Conservation (phyloP, 2,888 invertebrate genomes). For the Rosalia funebris region DNA sequence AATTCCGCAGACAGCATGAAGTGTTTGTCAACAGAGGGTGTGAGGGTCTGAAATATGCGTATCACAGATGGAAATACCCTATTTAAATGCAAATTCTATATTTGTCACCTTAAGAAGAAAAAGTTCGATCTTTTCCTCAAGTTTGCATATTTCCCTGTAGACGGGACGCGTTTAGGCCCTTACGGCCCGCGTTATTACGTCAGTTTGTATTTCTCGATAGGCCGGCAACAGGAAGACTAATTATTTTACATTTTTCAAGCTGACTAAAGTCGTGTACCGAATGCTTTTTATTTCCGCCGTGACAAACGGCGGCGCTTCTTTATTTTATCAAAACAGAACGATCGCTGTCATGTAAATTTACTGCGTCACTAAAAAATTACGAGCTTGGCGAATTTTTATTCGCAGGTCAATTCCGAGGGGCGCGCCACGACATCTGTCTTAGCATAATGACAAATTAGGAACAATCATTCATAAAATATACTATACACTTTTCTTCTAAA, state of each 20-base stretch:
- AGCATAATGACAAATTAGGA: background rate
- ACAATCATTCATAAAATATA: background rate
- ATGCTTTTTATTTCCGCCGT: slow-evolving; percentile 47
- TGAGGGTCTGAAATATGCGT: slow-evolving; percentile 55
- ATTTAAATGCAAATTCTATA: slow-evolving; percentile 76
- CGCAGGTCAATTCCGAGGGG: background rate
- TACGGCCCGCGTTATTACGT: slow-evolving; percentile 42
- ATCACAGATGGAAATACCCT: slow-evolving; percentile 74
- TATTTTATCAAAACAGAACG: slow-evolving; percentile 42
- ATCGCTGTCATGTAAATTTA: slow-evolving; percentile 39
- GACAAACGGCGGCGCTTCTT: slow-evolving; percentile 46
- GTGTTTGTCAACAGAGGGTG: slow-evolving; percentile 57
- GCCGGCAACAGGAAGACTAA: slow-evolving; percentile 55
- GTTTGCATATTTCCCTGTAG: slow-evolving; percentile 62
- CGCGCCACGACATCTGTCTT: background rate
- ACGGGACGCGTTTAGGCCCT: slow-evolving; percentile 35
- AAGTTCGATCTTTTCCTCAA: slow-evolving; percentile 63
- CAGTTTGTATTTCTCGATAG: slow-evolving; percentile 49
- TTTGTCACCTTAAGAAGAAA: slow-evolving; percentile 69
- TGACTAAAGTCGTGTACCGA: slow-evolving; percentile 48
- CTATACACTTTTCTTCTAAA: no score
- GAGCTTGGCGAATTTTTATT: slow-evolving; percentile 20
- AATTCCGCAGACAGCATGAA: slow-evolving; percentile 57
- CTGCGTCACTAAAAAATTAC: slow-evolving; percentile 33
- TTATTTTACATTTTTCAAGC: slow-evolving; percentile 58